Percentiles rank a stretch among this genome's conserved stretches.
Conservation (phyloP, 64 coral and sea anemone species). For the Trachythela sp. region DNA sequence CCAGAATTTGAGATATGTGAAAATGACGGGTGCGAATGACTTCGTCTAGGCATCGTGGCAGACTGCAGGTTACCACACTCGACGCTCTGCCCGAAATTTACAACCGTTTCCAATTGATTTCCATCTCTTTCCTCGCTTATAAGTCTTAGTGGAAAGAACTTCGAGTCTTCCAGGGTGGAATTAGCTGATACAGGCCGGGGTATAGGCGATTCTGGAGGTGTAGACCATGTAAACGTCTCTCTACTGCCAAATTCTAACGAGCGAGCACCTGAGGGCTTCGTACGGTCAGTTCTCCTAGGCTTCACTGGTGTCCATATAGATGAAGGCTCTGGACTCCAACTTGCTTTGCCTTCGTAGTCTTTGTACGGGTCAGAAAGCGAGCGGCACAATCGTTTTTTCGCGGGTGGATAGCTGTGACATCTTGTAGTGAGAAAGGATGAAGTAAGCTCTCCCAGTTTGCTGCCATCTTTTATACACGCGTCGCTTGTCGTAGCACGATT, state of each 20-base stretch:
- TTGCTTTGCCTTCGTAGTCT: background rate
- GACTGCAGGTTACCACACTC: background rate
- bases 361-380: constrained; percentile 15
- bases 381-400: constrained; percentile 1
- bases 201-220: constrained; percentile 15
- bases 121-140: constrained; percentile 10
- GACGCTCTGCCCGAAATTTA: background rate
- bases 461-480: background rate
- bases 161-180: background rate
- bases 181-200: background rate
- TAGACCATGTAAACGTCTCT: background rate
- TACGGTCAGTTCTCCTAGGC: background rate
- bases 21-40: constrained; percentile 1
- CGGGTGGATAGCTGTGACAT: background rate
- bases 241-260: background rate
- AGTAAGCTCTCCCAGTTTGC: background rate
- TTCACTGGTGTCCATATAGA: constrained; percentile 12
- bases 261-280: background rate
- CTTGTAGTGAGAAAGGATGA: background rate
- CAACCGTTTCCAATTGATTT: background rate
- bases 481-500: background rate
- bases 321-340: background rate
- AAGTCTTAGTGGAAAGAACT: background rate
- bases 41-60: background rate
- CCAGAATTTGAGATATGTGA: background rate